Conservation (phyloP, 2,113 vertebrate genomes). For the Gulo gulo region DNA sequence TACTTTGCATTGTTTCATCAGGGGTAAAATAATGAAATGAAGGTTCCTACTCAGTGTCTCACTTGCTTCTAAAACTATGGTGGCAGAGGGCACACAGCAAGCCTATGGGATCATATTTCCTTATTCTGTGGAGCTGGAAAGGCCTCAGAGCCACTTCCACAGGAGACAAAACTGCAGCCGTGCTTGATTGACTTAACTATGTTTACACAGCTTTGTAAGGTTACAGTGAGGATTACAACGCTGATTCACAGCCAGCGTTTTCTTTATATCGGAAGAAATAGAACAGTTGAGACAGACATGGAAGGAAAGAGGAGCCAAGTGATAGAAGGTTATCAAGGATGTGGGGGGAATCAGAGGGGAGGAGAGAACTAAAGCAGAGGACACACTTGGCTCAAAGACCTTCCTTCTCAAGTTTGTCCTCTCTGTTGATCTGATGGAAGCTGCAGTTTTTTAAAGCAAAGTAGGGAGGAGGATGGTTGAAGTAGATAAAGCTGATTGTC, state of each 20-base stretch:
- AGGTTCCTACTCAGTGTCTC: not conserved
- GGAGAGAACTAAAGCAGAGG: not conserved
- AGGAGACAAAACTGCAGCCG: not conserved
- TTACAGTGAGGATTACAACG: not conserved
- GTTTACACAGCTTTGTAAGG: not conserved
- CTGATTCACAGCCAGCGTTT: not conserved
- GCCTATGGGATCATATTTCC: not conserved
- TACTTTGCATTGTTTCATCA: not conserved
- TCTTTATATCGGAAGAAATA: not conserved
- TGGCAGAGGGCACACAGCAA: not conserved
- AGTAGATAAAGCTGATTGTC: constrained; percentile 10
- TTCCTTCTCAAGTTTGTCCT: not conserved
- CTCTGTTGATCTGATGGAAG: not conserved
- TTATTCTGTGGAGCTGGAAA: not conserved
- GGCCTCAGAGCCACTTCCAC: not conserved
- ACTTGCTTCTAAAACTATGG: not conserved
- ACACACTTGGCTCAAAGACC: not conserved
- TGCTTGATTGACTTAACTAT: not conserved
- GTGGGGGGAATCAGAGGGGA: not conserved
- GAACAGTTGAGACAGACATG: not conserved
- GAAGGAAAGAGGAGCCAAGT: not conserved
- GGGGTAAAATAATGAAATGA: not conserved
- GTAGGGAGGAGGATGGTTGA: not conserved
- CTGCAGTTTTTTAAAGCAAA: not conserved
- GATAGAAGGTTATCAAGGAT: not conserved